These are phyloP conservation scores for Bradynema listronoti DNA, from an alignment of 1,140 invertebrate species.

Conservation along the genomic window DNA sequence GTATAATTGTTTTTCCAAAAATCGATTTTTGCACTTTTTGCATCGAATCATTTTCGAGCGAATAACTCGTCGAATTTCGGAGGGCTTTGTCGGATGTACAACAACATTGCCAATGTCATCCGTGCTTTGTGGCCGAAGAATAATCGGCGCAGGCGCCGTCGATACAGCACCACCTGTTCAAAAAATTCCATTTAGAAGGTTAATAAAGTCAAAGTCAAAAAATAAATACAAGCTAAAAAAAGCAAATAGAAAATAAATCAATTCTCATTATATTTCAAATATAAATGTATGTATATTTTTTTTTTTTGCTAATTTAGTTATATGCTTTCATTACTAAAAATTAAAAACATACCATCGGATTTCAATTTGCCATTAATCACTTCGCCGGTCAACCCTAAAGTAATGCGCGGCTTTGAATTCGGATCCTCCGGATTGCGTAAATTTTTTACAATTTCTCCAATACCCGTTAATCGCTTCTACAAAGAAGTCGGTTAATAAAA, in stretches of 20 bases:
- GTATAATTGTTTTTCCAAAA: conserved; percentile 51
- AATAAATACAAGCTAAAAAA: too few relatives aligned
- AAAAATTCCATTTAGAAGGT: neutral
- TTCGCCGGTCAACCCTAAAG: conserved; percentile 17
- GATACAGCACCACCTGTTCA: conserved; percentile 7
- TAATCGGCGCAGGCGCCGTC: conserved; percentile 21
- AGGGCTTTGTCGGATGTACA: conserved; percentile 47
- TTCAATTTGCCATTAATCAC: too few relatives aligned
- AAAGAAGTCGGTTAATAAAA: too few relatives aligned
- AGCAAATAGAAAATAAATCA: too few relatives aligned
- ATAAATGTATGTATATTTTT: too few relatives aligned
- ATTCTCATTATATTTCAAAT: too few relatives aligned
- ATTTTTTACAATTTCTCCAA: conserved; percentile 18
- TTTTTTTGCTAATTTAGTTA: too few relatives aligned
- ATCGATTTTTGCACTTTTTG: conserved; percentile 54
- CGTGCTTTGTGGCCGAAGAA: conserved; percentile 28
- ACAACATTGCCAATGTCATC: conserved; percentile 37
- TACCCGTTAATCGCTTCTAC: too few relatives aligned
- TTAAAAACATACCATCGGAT: too few relatives aligned
- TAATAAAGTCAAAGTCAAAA: too few relatives aligned
- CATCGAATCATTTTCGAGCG: conserved; percentile 52
- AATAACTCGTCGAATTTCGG: conserved; percentile 45
- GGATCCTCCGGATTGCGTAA: conserved; percentile 8
- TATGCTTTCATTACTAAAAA: too few relatives aligned
- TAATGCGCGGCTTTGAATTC: neutral